phyloP scores from a whole-genome alignment of 2,888 invertebrate genomes.

The Chrysopilus asiliformis region DNA sequence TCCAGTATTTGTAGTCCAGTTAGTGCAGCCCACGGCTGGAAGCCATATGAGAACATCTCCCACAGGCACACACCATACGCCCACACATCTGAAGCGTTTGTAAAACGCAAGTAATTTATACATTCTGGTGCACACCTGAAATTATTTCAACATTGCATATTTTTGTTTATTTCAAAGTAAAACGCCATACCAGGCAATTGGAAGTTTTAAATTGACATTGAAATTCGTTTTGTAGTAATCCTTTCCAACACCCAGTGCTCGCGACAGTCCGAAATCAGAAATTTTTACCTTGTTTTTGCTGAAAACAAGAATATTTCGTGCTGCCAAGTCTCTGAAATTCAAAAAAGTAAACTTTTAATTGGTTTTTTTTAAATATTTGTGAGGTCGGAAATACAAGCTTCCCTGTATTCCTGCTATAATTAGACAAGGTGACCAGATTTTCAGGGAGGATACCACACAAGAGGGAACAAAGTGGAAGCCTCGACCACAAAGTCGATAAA shows the following conservation, averaged over 20 bases:
- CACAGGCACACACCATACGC: slow-evolving; percentile 96
- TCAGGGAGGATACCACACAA: too few species aligned
- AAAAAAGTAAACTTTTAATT: too few species aligned
- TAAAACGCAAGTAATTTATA: slow-evolving; percentile 89
- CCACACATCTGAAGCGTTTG: slow-evolving; percentile 96
- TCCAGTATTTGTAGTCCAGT: slow-evolving; percentile 90
- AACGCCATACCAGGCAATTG: slow-evolving; percentile 75
- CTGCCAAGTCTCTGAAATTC: slow-evolving; percentile 72
- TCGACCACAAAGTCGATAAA: too few species aligned
- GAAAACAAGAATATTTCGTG: slow-evolving; percentile 94
- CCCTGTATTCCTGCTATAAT: too few species aligned
- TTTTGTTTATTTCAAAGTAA: slow-evolving; percentile 1
- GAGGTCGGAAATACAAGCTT: too few species aligned
- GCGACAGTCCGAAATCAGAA: slow-evolving; percentile 91
- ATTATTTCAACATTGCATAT: slow-evolving; percentile 1
- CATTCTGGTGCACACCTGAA: slow-evolving; percentile 92
- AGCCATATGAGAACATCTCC: slow-evolving; percentile 99
- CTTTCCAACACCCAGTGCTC: slow-evolving; percentile 92
- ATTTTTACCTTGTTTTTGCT: slow-evolving; percentile 95
- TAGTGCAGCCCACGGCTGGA: slow-evolving; percentile 94
- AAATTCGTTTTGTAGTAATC: slow-evolving; percentile 99
- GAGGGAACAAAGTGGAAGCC: too few species aligned
- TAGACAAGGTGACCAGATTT: too few species aligned
- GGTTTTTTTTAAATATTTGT: not conserved
- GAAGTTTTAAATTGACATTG: slow-evolving; percentile 90